Conservation (phyloP, 2,797 vertebrate species). For the Perodicticus potto region DNA sequence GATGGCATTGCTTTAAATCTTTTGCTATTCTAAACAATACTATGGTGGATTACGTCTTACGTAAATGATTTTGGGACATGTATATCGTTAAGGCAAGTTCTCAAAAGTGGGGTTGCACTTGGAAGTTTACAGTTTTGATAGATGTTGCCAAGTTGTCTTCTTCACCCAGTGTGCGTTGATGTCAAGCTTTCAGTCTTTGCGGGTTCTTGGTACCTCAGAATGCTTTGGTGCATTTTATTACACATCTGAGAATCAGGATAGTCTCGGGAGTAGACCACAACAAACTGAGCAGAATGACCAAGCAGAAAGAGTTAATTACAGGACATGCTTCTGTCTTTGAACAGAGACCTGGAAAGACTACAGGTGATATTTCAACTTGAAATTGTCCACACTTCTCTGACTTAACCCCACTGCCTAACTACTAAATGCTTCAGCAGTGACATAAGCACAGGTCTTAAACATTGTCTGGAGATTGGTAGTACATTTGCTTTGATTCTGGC, state of each 20-base stretch:
- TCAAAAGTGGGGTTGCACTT: background rate
- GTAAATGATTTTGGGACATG: background rate
- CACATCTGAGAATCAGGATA: background rate
- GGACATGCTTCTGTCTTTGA: background rate
- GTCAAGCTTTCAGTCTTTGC: background rate
- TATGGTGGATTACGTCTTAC: background rate
- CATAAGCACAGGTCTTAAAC: background rate
- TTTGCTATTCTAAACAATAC: background rate
- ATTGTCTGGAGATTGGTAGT: background rate
- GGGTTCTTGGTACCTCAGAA: background rate
- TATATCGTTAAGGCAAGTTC: background rate
- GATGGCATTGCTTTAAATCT: background rate
- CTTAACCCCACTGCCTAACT: background rate
- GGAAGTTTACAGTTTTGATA: background rate
- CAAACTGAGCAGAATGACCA: background rate
- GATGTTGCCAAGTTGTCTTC: background rate
- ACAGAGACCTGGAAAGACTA: background rate
- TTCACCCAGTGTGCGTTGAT: background rate
- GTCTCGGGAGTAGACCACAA: background rate
- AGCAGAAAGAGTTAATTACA: background rate
- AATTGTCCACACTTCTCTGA: background rate
- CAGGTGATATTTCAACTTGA: background rate
- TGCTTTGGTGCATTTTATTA: background rate
- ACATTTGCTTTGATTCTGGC: constrained; percentile 25
- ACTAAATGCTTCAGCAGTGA: constrained; percentile 6